Evolutionary conservation across 2,888 invertebrate genomes (phyloP).

Genomic region (Aleiodes leptofemur): DNA sequence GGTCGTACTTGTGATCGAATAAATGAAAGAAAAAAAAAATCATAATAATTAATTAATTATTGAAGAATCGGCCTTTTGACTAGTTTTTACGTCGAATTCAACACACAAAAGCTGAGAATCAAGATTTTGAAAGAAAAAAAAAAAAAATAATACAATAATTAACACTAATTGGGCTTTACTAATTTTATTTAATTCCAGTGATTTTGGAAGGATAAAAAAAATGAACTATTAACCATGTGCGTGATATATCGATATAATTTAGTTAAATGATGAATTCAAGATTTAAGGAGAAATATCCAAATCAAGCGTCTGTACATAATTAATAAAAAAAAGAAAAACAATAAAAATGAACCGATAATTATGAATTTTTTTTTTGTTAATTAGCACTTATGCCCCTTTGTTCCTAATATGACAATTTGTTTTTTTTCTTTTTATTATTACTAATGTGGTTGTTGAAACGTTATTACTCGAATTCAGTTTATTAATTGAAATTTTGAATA

Average conservation of each 20-base stretch:
- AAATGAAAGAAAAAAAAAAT: background rate
- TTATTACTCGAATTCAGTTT: too few species aligned
- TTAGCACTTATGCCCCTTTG: too few species aligned
- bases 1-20: constrained; percentile 31
- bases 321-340: constrained; percentile 18
- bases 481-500: too few species aligned
- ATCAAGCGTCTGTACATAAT: constrained; percentile 25
- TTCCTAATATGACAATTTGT: too few species aligned
- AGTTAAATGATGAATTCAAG: background rate
- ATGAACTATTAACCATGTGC: constrained; percentile 16
- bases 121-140: background rate
- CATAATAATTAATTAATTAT: background rate
- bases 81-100: background rate
- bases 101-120: background rate
- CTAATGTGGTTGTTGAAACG: too few species aligned
- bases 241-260: constrained; percentile 24
- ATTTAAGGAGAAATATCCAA: background rate
- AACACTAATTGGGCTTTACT: background rate
- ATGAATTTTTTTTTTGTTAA: too few species aligned
- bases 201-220: constrained; percentile 7
- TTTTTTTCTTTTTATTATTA: too few species aligned
- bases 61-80: constrained; percentile 35
- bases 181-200: background rate
- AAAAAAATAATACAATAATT: background rate
- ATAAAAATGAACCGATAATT: background rate